Conservation (phyloP, 2,797 vertebrate species). For the Potorous gilbertii region DNA sequence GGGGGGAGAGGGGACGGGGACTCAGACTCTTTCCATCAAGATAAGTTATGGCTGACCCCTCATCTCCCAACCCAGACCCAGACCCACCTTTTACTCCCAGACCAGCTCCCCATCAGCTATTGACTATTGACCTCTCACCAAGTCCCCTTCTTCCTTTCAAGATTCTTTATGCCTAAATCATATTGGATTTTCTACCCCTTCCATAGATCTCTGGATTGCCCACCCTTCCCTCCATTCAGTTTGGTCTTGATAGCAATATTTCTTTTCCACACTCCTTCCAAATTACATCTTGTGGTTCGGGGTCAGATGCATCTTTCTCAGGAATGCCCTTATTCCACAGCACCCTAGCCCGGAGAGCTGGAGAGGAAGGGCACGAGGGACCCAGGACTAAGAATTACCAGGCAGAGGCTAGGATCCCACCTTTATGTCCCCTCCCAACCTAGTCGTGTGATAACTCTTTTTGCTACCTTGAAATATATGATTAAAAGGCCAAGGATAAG, state of each 20-base stretch:
- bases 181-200: conserved; percentile 22
- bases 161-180: neutral
- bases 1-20: no score
- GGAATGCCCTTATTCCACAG: conserved; percentile 30
- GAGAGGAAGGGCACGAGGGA: conserved; percentile 13
- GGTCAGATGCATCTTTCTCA: neutral
- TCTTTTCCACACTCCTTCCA: neutral
- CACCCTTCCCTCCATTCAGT: neutral
- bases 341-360: neutral
- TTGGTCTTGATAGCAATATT: neutral
- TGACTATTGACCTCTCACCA: no score
- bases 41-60: neutral
- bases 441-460: conserved; percentile 13
- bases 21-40: conserved; percentile 23
- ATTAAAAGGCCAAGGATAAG: neutral
- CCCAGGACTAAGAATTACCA: conserved; percentile 34
- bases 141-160: neutral
- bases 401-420: conserved; percentile 1
- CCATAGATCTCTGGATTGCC: neutral
- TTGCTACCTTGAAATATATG: neutral
- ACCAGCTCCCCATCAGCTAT: neutral
- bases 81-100: neutral
- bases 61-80: neutral
- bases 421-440: conserved; percentile 5
- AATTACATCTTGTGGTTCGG: conserved; percentile 15